Conservation (phyloP, 2,113 vertebrate genomes). For the Taurulus bubalis region DNA sequence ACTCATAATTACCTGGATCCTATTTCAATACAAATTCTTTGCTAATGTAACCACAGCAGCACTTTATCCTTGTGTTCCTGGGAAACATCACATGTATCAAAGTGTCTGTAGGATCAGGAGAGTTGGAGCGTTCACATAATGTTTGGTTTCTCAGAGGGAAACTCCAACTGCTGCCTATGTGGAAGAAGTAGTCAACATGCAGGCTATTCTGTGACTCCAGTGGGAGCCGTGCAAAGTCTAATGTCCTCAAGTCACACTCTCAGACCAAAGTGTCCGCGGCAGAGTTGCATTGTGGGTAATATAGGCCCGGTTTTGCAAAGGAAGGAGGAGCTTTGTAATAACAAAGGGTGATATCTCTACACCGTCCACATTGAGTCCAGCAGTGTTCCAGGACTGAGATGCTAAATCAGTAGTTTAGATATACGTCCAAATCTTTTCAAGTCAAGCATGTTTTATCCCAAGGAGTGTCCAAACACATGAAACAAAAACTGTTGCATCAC, state of each 20-base stretch:
- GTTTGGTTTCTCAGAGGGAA: background rate
- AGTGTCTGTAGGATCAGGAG: background rate
- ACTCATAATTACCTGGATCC: conserved; percentile 8
- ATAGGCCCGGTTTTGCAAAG: background rate
- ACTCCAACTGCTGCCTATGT: too few species aligned
- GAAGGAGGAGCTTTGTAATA: background rate
- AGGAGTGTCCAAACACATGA: too few species aligned
- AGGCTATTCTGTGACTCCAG: background rate
- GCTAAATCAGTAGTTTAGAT: background rate
- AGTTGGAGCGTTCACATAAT: too few species aligned
- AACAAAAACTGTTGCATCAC: too few species aligned
- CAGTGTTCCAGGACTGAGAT: background rate
- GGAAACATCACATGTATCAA: background rate
- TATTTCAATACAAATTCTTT: background rate
- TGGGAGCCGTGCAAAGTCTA: background rate
- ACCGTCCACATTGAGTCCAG: background rate
- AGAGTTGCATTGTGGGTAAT: background rate
- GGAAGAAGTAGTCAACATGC: background rate
- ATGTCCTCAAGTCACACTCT: background rate
- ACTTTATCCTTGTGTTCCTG: background rate
- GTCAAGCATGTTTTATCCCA: too few species aligned
- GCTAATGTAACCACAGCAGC: background rate
- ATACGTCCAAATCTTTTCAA: background rate
- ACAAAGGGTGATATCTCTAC: background rate
- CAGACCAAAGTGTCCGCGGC: background rate